Conservation (phyloP, 2,888 invertebrate species). For the Polia nebulosa region DNA sequence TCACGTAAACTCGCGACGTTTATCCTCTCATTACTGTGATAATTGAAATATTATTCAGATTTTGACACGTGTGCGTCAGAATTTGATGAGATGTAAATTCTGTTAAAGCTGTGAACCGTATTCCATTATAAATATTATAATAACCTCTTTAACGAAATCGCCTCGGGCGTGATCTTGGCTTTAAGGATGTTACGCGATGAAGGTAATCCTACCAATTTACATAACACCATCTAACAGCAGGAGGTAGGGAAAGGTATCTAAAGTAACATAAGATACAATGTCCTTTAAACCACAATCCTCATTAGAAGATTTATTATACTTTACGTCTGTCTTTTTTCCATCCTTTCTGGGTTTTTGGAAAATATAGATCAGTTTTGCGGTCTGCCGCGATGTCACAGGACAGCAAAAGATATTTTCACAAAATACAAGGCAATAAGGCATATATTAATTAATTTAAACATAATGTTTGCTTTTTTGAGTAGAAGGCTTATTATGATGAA, state of each 20-base stretch:
- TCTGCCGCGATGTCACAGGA: background rate
- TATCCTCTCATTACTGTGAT: conserved; percentile 36
- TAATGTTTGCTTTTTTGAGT: background rate
- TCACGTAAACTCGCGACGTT: conserved; percentile 14
- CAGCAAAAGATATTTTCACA: background rate
- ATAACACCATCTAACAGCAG: conserved; percentile 69
- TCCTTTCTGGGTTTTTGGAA: background rate
- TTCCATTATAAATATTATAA: conserved; percentile 64
- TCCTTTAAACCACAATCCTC: conserved; percentile 28
- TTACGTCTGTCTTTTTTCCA: background rate
- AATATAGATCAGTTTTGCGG: no score
- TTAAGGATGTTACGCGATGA: conserved; percentile 72
- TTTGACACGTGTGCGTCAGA: conserved; percentile 33
- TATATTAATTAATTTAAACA: conserved; percentile 2
- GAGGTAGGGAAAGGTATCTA: conserved; percentile 28
- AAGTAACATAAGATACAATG: conserved; percentile 29
- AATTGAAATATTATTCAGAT: conserved; percentile 56
- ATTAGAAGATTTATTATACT: conserved; percentile 20
- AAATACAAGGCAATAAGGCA: background rate
- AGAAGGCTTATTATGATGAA: conserved; percentile 2
- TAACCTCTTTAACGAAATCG: conserved; percentile 68
- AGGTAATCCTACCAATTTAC: conserved; percentile 81
- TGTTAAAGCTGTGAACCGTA: conserved; percentile 44
- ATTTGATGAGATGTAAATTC: conserved; percentile 58
- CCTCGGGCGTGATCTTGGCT: conserved; percentile 67